These are phyloP conservation scores for Pachymerium ferrugineum DNA, from an alignment of 2,888 invertebrate species.

Conservation along the genomic window DNA sequence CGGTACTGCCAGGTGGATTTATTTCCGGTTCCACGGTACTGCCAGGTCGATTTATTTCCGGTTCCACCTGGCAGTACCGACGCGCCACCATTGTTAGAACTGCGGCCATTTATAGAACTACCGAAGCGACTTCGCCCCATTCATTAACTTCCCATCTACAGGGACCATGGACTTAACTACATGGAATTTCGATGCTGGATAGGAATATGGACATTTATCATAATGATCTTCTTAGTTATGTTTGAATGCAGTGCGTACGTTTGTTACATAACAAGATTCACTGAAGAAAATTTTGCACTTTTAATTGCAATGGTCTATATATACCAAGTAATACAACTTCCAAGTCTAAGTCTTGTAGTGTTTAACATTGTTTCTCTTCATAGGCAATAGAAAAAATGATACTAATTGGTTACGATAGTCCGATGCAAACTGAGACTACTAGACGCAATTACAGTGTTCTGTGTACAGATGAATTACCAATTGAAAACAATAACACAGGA, in stretches of 20 bases:
- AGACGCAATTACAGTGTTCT: background rate
- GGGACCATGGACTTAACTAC: constrained; percentile 39
- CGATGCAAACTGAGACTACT: constrained; percentile 25
- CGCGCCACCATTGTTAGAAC: too few species aligned
- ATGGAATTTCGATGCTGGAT: constrained; percentile 44
- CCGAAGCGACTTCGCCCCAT: too few species aligned
- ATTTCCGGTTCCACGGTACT: too few species aligned
- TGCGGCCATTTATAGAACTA: too few species aligned
- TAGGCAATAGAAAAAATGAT: constrained; percentile 33
- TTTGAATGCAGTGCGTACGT: constrained; percentile 44
- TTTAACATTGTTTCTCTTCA: background rate
- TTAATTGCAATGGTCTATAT: constrained; percentile 44
- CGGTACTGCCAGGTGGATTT: too few species aligned
- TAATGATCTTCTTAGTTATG: constrained; percentile 42
- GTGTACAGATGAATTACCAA: background rate
- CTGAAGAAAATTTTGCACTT: constrained; percentile 45
- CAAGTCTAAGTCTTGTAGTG: background rate
- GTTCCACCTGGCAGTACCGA: too few species aligned
- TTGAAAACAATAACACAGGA: background rate
- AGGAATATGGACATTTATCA: constrained; percentile 43
- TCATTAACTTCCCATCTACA: background rate
- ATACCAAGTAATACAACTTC: constrained; percentile 38
- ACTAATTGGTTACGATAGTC: constrained; percentile 27
- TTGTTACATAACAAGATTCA: constrained; percentile 44
- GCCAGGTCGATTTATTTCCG: too few species aligned